Evolutionary conservation across 2,113 vertebrate species (phyloP), one percentile per base, ranked within the genome.

Genomic region (Steatornis caripensis): DNA sequence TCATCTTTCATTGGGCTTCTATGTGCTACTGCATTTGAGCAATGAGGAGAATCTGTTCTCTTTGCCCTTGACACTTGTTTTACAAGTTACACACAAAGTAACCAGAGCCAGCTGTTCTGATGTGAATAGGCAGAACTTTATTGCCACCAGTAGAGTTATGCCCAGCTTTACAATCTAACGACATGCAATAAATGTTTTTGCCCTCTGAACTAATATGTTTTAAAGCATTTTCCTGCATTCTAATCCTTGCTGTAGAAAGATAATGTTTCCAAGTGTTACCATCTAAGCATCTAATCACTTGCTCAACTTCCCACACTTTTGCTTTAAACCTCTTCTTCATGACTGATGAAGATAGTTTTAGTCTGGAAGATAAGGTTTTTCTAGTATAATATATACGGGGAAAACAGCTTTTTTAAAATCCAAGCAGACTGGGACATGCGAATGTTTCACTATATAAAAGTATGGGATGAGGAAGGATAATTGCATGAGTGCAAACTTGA

Each of bases 31-130:
- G 13, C 32, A 49, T 83, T 77, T 32, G 43, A 72, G 48, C 69
- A 87, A 84, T 76, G 64, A 86, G 70, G 46, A 53, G 10, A 70
- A 76, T 62, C 45, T 87, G 30, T 76, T 94, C 22, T 57, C 12
- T 85, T 85, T 93, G 69, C 49, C 82, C 84, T 96, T 96, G 75
- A 83, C 29, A 17, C 71, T 86, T 90, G n/a, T 88, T 95, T 91
- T 87, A 45, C 57, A 71, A 74, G 20, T 18, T 89, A n/a, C 45
- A 57, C 48, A 77, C 69, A 45, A 83, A 70, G 37, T 46, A 90
- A 69, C 54, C 58, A 80, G 53, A 74, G 29, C 45, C 87, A 80
- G 87, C 45, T 94, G 89, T 83, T 94, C 32, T 65, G 41, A 87
- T 69, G 45, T 84, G 87, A 95, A 96, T 54, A 61, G 64, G 41